Evolutionary conservation across 2,888 invertebrate species (phyloP), one percentile per base, ranked within the genome.

Genomic region (Phengaris alcon): DNA sequence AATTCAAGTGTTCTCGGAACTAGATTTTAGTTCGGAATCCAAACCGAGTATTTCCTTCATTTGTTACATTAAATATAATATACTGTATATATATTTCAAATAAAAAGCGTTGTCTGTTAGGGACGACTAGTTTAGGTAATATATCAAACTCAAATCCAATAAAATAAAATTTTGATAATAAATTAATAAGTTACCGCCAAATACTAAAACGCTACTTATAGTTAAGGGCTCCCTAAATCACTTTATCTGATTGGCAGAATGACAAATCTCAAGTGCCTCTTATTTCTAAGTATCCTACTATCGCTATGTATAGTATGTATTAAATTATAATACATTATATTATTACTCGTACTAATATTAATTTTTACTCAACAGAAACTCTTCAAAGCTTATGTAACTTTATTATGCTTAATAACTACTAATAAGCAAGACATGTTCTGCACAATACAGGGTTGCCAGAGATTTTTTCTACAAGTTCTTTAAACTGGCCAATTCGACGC

Each of bases 381-480:
- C 52, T 12, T 52, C 52, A 10, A 52, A 64, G 64, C 64, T 13
- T 44, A 64, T 6, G 35, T 64, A 64, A 64, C 64, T 64, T 64
- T 10, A 64, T 64, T 64, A 64, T 64, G 64, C 35, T 35, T 64
- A 64, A 64, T 64, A 64, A 64, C 12, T 35, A 35, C 64, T 64
- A 64, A 64, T 64, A 64, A 64, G 35, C 64, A 35, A 64, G 64
- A 44, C 64, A 35, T 44, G 64, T 64, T 44, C 64, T 64, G 64
- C 35, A 64, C 64, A 12, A 7, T 44, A 6, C 35, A 64, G 35
- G 35, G 64, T 10, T 64, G 35, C 64, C 64, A 64, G 12, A 44
- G 5, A 6, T 35, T 59, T 64, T 35, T 6, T 12, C 35, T 35
- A 35, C 3, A 35, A 35, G 35, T 35, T 35, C 35, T 35, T 35